Conservation (phyloP, 2,113 vertebrate species). For the Motacilla alba region DNA sequence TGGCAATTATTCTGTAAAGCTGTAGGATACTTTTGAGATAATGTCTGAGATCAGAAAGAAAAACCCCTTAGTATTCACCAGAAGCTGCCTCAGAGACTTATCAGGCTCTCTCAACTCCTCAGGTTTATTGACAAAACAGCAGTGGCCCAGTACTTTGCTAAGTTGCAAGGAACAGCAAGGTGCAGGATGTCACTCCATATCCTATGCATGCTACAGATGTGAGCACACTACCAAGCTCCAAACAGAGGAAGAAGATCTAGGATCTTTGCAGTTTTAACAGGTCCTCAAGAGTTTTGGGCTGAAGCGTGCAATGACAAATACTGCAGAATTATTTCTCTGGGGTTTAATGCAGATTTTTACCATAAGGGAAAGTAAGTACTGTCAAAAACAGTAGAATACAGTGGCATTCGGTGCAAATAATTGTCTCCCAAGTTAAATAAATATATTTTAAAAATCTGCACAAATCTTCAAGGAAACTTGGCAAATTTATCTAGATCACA, state of each 20-base stretch:
- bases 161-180: not conserved
- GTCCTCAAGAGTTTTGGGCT: not conserved
- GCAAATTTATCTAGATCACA: not conserved
- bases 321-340: not conserved
- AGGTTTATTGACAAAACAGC: not conserved
- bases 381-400: not conserved
- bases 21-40: not conserved
- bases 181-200: not conserved
- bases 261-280: not conserved
- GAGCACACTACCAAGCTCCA: not conserved
- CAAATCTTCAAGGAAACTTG: conserved; percentile 13
- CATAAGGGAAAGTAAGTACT: not conserved
- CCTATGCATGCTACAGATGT: not conserved
- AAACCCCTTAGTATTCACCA: not conserved
- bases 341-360: not conserved
- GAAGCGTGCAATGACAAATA: not conserved
- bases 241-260: not conserved
- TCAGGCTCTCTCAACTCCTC: not conserved
- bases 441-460: not conserved
- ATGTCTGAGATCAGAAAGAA: not conserved
- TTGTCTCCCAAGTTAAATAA: conserved; percentile 6
- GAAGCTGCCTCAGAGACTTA: not conserved
- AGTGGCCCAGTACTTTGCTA: not conserved
- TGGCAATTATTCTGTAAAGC: not conserved
- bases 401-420: not conserved